Evolutionary conservation across 2,888 invertebrate species (phyloP).

Genomic region (Euclidia mi): DNA sequence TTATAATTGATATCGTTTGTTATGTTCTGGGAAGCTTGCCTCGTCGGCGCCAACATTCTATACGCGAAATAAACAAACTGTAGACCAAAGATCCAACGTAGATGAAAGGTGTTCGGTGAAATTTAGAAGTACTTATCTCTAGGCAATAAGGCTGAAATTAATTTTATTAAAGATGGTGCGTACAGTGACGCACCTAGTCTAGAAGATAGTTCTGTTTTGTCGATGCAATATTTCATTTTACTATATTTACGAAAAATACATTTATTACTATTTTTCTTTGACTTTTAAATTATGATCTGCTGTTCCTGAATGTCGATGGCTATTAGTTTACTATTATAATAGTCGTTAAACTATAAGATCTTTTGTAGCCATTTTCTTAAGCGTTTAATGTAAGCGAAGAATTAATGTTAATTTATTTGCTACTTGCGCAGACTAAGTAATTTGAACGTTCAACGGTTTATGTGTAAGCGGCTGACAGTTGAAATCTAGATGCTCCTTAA

Average conservation of each 20-base stretch:
- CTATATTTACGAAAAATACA: too few species aligned
- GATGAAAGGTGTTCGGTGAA: constrained; percentile 43
- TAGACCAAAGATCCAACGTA: constrained; percentile 46
- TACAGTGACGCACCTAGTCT: too few species aligned
- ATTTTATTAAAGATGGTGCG: too few species aligned
- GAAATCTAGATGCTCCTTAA: constrained; percentile 11
- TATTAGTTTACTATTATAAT: too few species aligned
- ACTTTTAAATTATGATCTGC: too few species aligned
- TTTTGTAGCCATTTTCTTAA: too few species aligned
- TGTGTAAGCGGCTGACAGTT: constrained; percentile 5
- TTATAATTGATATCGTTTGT: constrained; percentile 54
- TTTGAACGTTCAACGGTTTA: constrained; percentile 12
- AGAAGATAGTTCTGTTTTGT: too few species aligned
- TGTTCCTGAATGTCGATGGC: too few species aligned
- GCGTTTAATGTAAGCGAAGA: neutral
- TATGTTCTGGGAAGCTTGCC: constrained; percentile 59
- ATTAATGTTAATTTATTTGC: neutral
- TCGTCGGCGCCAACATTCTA: constrained; percentile 65
- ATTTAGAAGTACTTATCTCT: constrained; percentile 12
- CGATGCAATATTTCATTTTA: too few species aligned
- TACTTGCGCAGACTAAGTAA: neutral
- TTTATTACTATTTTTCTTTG: too few species aligned
- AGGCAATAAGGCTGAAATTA: constrained; percentile 8
- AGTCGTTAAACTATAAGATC: too few species aligned
- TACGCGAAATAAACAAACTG: constrained; percentile 59